These are phyloP conservation scores for Nymphalis io DNA, from an alignment of 1,140 invertebrate genomes.

Conservation along the genomic window DNA sequence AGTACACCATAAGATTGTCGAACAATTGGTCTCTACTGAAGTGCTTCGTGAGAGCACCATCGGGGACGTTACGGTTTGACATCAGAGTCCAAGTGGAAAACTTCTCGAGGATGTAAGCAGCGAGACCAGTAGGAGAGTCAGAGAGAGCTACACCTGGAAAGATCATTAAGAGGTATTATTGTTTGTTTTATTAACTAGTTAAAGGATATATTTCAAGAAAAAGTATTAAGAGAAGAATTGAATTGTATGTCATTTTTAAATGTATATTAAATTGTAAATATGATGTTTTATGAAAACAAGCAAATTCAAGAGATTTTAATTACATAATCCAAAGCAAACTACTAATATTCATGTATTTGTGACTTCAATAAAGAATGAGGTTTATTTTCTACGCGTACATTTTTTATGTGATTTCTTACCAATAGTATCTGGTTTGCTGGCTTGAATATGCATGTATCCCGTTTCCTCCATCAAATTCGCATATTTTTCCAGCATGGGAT, in stretches of 20 bases:
- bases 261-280: too few species aligned
- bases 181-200: too few species aligned
- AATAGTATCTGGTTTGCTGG: conserved; percentile 95
- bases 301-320: too few species aligned
- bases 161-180: too few species aligned
- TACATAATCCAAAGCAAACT: too few species aligned
- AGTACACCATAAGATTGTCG: conserved; percentile 95
- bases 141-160: conserved; percentile 81
- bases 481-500: conserved; percentile 81
- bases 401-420: conserved; percentile 80
- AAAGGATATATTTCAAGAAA: too few species aligned
- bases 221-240: too few species aligned
- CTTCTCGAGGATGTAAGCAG: conserved; percentile 93
- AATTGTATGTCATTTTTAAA: too few species aligned
- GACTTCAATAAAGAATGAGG: too few species aligned
- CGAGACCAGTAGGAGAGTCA: conserved; percentile 85
- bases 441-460: conserved; percentile 92
- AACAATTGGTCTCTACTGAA: conserved; percentile 88
- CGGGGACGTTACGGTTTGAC: conserved; percentile 74
- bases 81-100: conserved; percentile 88
- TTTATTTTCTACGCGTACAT: too few species aligned
- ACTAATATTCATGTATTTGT: too few species aligned
- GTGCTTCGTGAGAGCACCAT: conserved; percentile 84
- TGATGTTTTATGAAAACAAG: too few species aligned
- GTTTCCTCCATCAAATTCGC: conserved; percentile 83